Evolutionary conservation across 92 coral and sea anemone species (phyloP).

Genomic region (Heteractis magnifica): DNA sequence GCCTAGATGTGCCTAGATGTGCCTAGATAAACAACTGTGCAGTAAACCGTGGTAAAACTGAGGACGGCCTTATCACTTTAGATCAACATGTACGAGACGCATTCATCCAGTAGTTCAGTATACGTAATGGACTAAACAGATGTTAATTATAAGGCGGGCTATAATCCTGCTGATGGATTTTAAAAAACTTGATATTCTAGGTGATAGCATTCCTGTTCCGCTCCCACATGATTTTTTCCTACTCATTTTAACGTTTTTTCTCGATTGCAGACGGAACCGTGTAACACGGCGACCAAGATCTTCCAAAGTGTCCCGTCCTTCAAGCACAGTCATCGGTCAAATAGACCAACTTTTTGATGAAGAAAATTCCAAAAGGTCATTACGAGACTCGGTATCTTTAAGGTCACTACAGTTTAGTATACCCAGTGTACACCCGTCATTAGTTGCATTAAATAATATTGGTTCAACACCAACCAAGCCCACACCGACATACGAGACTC

Average conservation of each 20-base stretch:
- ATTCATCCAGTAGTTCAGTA: too few relatives aligned
- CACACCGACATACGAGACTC: conserved; percentile 10
- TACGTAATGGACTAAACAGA: neutral
- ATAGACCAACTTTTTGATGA: conserved; percentile 41
- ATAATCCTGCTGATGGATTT: too few relatives aligned
- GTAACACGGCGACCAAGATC: conserved; percentile 31
- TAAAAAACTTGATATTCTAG: too few relatives aligned
- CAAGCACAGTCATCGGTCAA: conserved; percentile 43
- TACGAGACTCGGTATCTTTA: conserved; percentile 38
- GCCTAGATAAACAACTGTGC: too few relatives aligned
- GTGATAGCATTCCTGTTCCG: too few relatives aligned
- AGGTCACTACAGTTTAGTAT: conserved; percentile 35
- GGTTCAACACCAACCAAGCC: conserved; percentile 6
- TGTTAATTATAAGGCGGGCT: neutral
- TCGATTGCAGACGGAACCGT: conserved; percentile 5
- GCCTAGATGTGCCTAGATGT: too few relatives aligned
- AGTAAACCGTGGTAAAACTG: too few relatives aligned
- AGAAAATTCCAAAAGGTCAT: conserved; percentile 9
- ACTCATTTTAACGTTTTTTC: neutral
- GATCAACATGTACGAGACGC: neutral
- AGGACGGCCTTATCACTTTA: too few relatives aligned
- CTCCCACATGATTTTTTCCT: neutral
- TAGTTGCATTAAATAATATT: conserved; percentile 29
- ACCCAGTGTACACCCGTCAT: conserved; percentile 40
- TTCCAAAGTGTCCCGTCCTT: conserved; percentile 27